Base-by-base conservation (phyloP, 2,797 vertebrate genomes). In the Anguilla obscura region DNA sequence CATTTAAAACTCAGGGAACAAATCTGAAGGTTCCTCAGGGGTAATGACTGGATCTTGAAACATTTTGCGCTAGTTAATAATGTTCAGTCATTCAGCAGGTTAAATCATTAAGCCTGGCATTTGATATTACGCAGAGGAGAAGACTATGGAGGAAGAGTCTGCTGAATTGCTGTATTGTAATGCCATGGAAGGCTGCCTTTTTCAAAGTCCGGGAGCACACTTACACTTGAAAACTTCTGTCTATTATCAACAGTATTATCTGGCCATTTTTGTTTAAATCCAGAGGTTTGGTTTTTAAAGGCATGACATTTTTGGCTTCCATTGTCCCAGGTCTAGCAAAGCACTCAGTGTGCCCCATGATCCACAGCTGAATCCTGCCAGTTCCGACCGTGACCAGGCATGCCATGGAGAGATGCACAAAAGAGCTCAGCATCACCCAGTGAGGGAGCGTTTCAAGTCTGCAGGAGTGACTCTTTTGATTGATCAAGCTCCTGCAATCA, bases 71-170 rank as follows among this genome's bases (percentile, higher is more conserved):
- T 50, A 21, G 21, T 21, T 45, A 40, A 79, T 82, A 82, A 48
- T 82, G 3, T 82, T 82, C 79, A 82, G 45, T 79, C 79, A 50
- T 21, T 50, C 40, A 50, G 79, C 18, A n/a, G 21, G 45, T 82
- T 48, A 82, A 82, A 82, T 82, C 21, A 50, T 82, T 50, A 48
- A 82, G 45, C 79, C 79, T 82, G 79, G 40, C 40, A 24, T 21
- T 48, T 45, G 24, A 27, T 82, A 82, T 82, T 50, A 48, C 45
- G 24, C 45, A 50, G 79, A 45, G 50, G 45, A 82, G n/a, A n/a
- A 48, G 45, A 50, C 45, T 4, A n/a, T 3, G 21, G 60, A 63
- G 60, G 60, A 27, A 69, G n/a, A 0, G 63, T 10, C 63, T 69
- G 63, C 21, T 69, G 9, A 69, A 27, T 69, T 69, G 21, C 21